phyloP scores from a whole-genome alignment of 2,888 invertebrate species.

The Habroteleia sp. region DNA sequence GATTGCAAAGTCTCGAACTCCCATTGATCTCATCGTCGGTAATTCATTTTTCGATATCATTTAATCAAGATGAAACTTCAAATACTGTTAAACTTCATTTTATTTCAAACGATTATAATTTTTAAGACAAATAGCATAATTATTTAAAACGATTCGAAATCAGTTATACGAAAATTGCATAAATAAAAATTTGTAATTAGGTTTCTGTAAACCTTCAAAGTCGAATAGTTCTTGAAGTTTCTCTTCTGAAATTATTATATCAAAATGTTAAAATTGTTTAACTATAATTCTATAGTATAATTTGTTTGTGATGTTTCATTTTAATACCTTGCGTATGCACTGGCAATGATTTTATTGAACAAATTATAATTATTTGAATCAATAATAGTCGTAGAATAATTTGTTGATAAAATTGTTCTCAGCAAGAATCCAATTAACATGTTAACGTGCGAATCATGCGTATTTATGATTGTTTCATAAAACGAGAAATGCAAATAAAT shows the following conservation, averaged over 20 bases:
- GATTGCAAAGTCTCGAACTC: slow-evolving; percentile 30
- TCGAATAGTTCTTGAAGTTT: too few species aligned
- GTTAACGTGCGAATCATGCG: slow-evolving; percentile 8
- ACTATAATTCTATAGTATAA: slow-evolving; percentile 4
- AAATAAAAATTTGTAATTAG: too few species aligned
- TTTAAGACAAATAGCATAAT: too few species aligned
- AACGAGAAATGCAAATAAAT: slow-evolving; percentile 3
- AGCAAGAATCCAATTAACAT: slow-evolving; percentile 8
- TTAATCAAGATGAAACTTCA: slow-evolving; percentile 13
- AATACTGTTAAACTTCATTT: slow-evolving; percentile 2
- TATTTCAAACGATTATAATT: too few species aligned
- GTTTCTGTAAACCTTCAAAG: too few species aligned
- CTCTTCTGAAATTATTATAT: too few species aligned
- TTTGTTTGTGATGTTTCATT: slow-evolving; percentile 11
- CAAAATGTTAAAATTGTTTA: background rate
- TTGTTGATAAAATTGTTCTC: slow-evolving; percentile 40
- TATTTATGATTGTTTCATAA: slow-evolving; percentile 35
- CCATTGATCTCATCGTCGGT: slow-evolving; percentile 65
- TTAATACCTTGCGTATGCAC: background rate
- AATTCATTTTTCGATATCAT: slow-evolving; percentile 50
- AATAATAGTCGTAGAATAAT: slow-evolving; percentile 33
- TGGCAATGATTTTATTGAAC: slow-evolving; percentile 33
- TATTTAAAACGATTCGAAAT: background rate
- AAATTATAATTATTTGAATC: slow-evolving; percentile 44
- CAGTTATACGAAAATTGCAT: too few species aligned